Evolutionary conservation across 2,888 invertebrate species (phyloP).

Genomic region (Cryptus viduatorius): DNA sequence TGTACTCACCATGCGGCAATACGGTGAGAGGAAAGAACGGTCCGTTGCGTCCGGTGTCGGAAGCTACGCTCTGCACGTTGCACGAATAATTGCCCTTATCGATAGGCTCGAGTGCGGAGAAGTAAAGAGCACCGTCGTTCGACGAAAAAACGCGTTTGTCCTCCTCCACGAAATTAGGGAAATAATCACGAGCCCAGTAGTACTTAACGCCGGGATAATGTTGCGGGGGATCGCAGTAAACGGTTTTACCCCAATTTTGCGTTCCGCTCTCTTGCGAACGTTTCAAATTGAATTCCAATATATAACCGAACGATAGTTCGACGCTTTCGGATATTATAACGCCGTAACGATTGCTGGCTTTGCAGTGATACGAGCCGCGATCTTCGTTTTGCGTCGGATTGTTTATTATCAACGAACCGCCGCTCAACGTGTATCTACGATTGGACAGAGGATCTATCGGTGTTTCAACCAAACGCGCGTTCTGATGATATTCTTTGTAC

Average conservation of each 20-base stretch:
- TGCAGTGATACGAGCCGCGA: slow-evolving; percentile 96
- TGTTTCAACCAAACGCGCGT: slow-evolving; percentile 90
- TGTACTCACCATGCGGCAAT: slow-evolving; percentile 90
- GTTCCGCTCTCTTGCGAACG: slow-evolving; percentile 93
- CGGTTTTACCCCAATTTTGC: slow-evolving; percentile 97
- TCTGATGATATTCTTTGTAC: slow-evolving; percentile 95
- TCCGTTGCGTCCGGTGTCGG: slow-evolving; percentile 95
- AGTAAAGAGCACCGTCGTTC: slow-evolving; percentile 96
- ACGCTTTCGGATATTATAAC: slow-evolving; percentile 95
- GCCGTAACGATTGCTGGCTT: slow-evolving; percentile 95
- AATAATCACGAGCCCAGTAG: slow-evolving; percentile 96
- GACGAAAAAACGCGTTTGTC: slow-evolving; percentile 97
- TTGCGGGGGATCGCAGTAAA: slow-evolving; percentile 96
- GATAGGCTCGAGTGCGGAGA: slow-evolving; percentile 96
- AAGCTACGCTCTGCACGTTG: slow-evolving; percentile 94
- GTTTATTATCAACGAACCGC: slow-evolving; percentile 95
- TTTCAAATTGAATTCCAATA: slow-evolving; percentile 95
- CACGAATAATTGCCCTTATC: slow-evolving; percentile 97
- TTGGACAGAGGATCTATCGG: slow-evolving; percentile 92
- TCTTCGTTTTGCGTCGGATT: slow-evolving; percentile 91
- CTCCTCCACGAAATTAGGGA: slow-evolving; percentile 97
- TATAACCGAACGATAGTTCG: slow-evolving; percentile 94
- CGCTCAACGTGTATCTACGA: slow-evolving; percentile 93
- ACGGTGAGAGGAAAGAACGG: slow-evolving; percentile 94
- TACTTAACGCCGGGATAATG: slow-evolving; percentile 95